A percentile compares a stretch with the other conserved stretches of the same genome.
These are phyloP conservation scores for Strix occidentalis DNA, from an alignment of 2,797 vertebrate genomes.

Conservation along the genomic window DNA sequence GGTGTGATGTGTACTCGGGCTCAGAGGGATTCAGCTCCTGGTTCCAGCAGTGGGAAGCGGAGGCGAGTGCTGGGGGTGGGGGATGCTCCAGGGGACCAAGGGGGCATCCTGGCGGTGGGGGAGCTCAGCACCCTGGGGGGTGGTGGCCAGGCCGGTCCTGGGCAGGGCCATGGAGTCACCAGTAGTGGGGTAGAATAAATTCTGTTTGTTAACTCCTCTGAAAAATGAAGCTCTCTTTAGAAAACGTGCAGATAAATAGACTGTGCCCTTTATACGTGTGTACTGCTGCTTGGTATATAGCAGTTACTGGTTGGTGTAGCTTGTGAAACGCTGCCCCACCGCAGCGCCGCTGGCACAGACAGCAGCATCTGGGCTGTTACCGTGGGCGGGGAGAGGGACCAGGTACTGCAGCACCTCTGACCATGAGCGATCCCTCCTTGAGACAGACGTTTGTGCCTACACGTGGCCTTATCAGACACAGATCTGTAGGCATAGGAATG, in stretches of 20 bases:
- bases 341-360: fast-evolving
- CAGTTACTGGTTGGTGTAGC: neutral
- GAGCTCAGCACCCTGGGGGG: neutral
- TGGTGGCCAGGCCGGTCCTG: too few relatives aligned
- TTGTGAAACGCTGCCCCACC: neutral
- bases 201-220: neutral
- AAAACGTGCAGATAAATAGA: neutral
- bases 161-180: neutral
- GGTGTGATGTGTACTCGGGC: neutral
- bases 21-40: neutral
- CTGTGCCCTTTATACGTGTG: fast-evolving
- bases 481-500: fast-evolving
- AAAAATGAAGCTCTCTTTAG: neutral
- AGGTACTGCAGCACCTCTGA: neutral
- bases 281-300: fast-evolving
- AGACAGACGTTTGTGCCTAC: neutral
- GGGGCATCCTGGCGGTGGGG: neutral
- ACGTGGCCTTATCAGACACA: fast-evolving
- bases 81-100: neutral
- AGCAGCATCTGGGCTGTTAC: fast-evolving
- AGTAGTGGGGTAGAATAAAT: neutral
- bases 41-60: fast-evolving
- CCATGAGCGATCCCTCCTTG: neutral
- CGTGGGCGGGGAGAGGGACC: neutral
- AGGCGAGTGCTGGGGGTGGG: neutral